Evolutionary conservation across 35 echinoderm and acorn worm species (phyloP), one percentile per base, ranked within the genome.

Genomic region (Apostichopus californicus): DNA sequence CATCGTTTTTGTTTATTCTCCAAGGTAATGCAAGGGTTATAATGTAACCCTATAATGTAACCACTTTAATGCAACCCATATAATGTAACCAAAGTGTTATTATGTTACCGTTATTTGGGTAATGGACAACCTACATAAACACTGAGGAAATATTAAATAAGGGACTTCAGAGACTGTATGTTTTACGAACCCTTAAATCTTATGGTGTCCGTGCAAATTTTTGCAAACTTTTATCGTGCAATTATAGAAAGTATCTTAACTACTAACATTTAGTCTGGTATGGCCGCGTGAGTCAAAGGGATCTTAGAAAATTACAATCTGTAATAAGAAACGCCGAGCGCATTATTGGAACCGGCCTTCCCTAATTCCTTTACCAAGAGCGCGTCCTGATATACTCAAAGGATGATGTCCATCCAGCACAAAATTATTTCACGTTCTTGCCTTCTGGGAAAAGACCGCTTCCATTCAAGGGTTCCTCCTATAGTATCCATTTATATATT

Each of bases 181-280:
- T 61, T 61, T 61, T 61, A 61, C 58, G 58, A 61, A 61, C 7
- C 7, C 58, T 61, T 8, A 61, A 61, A 61, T 61, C 58, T 12
- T 61, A 61, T 61, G 7, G 3, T 61, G 58, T 61, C 12, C 10
- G 58, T 8, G 12, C 7, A 61, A 8, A 61, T 61, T 61, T 61
- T 82, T 82, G 28, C 14, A 52, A 52, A 55, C 46, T 14, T 82
- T 55, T 82, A 75, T 82, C 80, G 28, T 82, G 80, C 80, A 34
- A 82, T 82, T 24, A 82, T 82, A 9, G 25, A 82, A 8, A 82
- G 80, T 57, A 52, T 82, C 46, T 18, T 6, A 82, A 56, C 80
- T 82, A 55, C 80, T 6, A 14, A 82, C 18, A 82, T 82, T 82
- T 82, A 78, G 77, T 78, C 77, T 78, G 80, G 80, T 82, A 0